Percentiles rank a stretch among this genome's conserved stretches.
These are phyloP conservation scores for Dipodomys merriami DNA, from an alignment of 2,113 vertebrate species.

Conservation along the genomic window DNA sequence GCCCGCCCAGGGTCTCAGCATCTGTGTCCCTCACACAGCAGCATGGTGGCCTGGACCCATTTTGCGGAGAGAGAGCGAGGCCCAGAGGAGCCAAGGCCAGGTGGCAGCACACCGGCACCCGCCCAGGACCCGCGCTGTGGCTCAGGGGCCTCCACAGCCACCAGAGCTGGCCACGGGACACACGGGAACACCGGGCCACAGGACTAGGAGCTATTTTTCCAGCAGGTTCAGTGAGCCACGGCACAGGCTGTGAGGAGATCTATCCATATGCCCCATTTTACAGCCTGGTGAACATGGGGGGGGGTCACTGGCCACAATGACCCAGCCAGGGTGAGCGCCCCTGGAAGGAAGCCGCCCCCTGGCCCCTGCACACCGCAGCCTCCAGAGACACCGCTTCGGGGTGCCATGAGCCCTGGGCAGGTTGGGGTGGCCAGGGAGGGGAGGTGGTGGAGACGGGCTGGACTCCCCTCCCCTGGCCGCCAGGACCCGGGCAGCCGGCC, in stretches of 20 bases:
- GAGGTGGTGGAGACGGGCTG: not conserved
- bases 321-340: not conserved
- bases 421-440: not conserved
- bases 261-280: not conserved
- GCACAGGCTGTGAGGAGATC: not conserved
- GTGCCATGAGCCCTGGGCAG: not conserved
- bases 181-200: rapidly evolving
- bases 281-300: not conserved
- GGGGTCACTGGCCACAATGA: not conserved
- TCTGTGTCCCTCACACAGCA: not conserved
- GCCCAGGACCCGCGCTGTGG: no score
- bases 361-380: no score
- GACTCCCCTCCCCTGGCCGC: not conserved
- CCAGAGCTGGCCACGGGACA: not conserved
- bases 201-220: not conserved
- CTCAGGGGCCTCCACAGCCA: no score
- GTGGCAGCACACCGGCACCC: not conserved
- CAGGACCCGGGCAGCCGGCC: not conserved
- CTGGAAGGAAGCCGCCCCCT: not conserved
- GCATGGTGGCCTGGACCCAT: not conserved
- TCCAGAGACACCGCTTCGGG: not conserved
- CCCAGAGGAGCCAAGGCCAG: not conserved
- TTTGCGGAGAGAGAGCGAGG: not conserved
- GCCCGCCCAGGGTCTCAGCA: no score
- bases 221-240: no score